phyloP scores from a whole-genome alignment of 2,888 invertebrate species.

The Drosophila helvetica region DNA sequence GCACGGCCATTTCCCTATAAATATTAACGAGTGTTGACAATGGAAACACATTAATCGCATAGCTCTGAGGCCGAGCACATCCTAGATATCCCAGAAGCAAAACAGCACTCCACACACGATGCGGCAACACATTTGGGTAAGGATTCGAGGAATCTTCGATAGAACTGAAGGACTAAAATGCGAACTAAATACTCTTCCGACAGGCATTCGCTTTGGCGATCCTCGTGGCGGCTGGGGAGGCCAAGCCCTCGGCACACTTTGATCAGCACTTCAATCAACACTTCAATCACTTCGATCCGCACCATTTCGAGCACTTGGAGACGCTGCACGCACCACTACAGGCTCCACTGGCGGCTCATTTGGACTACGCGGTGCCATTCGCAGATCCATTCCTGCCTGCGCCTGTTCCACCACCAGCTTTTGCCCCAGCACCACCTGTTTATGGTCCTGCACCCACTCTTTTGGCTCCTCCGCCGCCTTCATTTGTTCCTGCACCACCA shows the following conservation, averaged over 20 bases:
- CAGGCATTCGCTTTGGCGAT: conserved; percentile 54
- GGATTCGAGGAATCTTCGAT: conserved; percentile 6
- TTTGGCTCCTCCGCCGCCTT: conserved; percentile 28
- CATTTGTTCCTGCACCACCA: conserved; percentile 26
- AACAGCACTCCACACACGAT: conserved; percentile 55
- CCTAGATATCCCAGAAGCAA: conserved; percentile 19
- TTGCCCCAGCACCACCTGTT: conserved; percentile 30
- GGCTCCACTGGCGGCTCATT: conserved; percentile 60
- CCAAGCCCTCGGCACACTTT: conserved; percentile 75
- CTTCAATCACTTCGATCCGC: conserved; percentile 57
- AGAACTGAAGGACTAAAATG: neutral
- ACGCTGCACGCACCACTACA: conserved; percentile 52
- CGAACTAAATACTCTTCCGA: neutral
- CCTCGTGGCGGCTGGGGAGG: conserved; percentile 34
- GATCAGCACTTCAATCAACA: conserved; percentile 50
- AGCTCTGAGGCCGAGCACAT: conserved; percentile 33
- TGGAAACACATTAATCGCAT: conserved; percentile 67
- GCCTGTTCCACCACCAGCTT: conserved; percentile 43
- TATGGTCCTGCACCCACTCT: neutral
- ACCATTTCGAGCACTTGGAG: conserved; percentile 57
- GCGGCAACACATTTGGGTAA: conserved; percentile 74
- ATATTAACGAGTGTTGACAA: conserved; percentile 60
- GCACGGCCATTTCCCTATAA: conserved; percentile 71
- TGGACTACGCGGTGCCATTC: conserved; percentile 53
- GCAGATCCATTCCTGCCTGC: conserved; percentile 27